These are phyloP conservation scores for Corapipo altera DNA, from an alignment of 2,113 vertebrate species.

Conservation along the genomic window DNA sequence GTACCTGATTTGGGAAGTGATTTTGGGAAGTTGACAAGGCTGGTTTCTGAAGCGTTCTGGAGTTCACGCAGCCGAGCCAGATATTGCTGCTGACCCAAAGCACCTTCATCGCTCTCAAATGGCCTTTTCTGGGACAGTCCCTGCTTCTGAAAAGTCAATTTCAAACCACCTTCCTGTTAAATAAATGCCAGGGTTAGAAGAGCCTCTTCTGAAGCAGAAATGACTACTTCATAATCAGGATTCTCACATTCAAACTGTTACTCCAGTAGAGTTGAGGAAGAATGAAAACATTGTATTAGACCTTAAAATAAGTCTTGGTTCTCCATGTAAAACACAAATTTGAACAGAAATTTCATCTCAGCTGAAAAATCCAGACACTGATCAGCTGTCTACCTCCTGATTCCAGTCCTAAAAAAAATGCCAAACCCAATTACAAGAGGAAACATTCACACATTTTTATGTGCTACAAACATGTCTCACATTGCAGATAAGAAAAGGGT, in stretches of 20 bases:
- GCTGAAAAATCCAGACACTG: background rate
- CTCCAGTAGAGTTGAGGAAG: background rate
- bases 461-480: background rate
- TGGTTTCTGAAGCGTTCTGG: constrained; percentile 89
- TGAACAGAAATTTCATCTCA: background rate
- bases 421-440: background rate
- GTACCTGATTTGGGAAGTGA: constrained; percentile 81
- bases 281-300: background rate
- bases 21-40: constrained; percentile 88
- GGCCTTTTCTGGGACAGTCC: constrained; percentile 90
- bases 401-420: background rate
- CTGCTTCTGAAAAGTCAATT: constrained; percentile 99
- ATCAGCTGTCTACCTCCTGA: background rate
- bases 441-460: background rate
- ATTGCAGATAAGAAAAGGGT: background rate
- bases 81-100: constrained; percentile 91
- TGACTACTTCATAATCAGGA: constrained; percentile 6
- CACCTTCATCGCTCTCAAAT: constrained; percentile 85
- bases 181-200: constrained; percentile 63
- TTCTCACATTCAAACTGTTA: background rate
- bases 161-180: constrained; percentile 95
- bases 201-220: constrained; percentile 50
- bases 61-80: constrained; percentile 91
- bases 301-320: background rate
- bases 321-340: background rate